Conservation (phyloP, 1,140 invertebrate species). For the Lasioglossum baleicum region DNA sequence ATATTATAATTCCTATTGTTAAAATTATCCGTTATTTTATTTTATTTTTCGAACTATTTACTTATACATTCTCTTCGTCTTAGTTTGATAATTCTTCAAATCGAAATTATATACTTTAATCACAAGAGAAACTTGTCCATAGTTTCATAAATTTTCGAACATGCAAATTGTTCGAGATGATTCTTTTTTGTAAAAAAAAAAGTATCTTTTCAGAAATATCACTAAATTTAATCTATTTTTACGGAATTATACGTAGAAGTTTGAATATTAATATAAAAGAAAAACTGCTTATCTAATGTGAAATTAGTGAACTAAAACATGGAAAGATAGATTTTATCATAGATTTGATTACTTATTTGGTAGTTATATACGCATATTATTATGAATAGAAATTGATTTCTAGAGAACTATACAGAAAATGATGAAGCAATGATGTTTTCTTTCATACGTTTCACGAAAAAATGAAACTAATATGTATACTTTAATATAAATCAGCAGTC, state of each 20-base stretch:
- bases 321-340: conserved; percentile 25
- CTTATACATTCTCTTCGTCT: conserved; percentile 44
- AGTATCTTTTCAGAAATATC: conserved; percentile 25
- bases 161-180: conserved; percentile 19
- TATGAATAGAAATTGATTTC: conserved; percentile 29
- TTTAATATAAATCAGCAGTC: conserved; percentile 21
- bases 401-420: conserved; percentile 24
- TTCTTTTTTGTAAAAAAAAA: conserved; percentile 12
- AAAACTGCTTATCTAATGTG: conserved; percentile 31
- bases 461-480: conserved; percentile 7
- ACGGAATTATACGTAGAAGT: conserved; percentile 32
- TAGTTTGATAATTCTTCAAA: conserved; percentile 33
- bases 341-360: conserved; percentile 36
- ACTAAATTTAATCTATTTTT: conserved; percentile 38
- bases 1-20: conserved; percentile 69
- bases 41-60: conserved; percentile 60
- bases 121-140: conserved; percentile 17
- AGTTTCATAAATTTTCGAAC: conserved; percentile 34
- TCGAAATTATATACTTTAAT: conserved; percentile 31
- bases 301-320: conserved; percentile 27
- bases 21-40: conserved; percentile 64
- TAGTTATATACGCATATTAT: conserved; percentile 25
- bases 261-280: conserved; percentile 19
- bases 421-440: conserved; percentile 13
- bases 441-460: conserved; percentile 28